phyloP scores from a whole-genome alignment of 53 echinoderm and acorn worm genomes.

The Echinarachnius parma region DNA sequence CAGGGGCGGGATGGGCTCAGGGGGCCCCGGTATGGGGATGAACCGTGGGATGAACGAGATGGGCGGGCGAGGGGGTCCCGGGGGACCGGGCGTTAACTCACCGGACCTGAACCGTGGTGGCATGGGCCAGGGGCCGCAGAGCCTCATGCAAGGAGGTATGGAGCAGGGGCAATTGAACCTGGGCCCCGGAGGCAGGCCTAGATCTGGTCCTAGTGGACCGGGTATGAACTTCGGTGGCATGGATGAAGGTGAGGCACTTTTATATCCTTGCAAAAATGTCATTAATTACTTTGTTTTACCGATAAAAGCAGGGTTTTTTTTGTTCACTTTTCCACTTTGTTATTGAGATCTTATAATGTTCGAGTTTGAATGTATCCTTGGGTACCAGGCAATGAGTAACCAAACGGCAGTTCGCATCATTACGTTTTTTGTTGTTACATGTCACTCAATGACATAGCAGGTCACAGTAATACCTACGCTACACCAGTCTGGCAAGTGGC shows the following conservation, averaged over 20 bases:
- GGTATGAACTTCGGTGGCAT: slow-evolving; percentile 36
- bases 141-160: slow-evolving; percentile 31
- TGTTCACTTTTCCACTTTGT: too few relatives aligned
- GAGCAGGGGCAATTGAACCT: slow-evolving; percentile 18
- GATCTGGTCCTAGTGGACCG: not conserved
- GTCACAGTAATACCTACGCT: too few relatives aligned
- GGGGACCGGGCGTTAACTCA: not conserved
- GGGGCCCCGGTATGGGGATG: slow-evolving; percentile 2
- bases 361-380: too few relatives aligned
- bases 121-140: slow-evolving; percentile 21
- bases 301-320: too few relatives aligned
- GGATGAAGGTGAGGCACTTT: slow-evolving; percentile 34
- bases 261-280: too few relatives aligned
- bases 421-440: too few relatives aligned
- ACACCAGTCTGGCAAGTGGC: too few relatives aligned
- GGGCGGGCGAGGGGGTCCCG: not conserved
- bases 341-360: too few relatives aligned
- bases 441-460: too few relatives aligned
- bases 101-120: slow-evolving; percentile 22
- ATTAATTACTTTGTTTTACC: too few relatives aligned
- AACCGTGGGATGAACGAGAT: slow-evolving; percentile 3
- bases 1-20: slow-evolving; percentile 40
- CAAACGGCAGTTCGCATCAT: too few relatives aligned
- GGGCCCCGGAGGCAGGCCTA: not conserved
- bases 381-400: not conserved